A percentile compares a stretch with the other conserved stretches of the same genome.
phyloP scores from a whole-genome alignment of 2,888 invertebrate genomes.

The Chymomyza caudatula region DNA sequence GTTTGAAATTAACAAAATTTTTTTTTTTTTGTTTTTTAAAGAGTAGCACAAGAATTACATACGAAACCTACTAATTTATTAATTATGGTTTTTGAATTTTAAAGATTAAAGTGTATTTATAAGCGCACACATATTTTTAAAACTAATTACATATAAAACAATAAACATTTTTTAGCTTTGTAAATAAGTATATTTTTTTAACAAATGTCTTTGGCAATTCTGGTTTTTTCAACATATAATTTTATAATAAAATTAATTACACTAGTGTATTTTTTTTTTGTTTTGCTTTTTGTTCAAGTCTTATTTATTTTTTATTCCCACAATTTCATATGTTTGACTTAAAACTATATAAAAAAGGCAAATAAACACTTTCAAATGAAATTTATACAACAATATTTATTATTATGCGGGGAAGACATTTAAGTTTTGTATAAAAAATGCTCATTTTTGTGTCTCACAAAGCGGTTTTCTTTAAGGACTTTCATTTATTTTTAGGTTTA shows the following conservation, averaged over 20 bases:
- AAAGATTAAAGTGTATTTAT: not conserved
- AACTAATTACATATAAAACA: not conserved
- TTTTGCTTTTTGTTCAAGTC: slow-evolving; percentile 14
- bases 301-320: slow-evolving; percentile 26
- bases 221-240: not conserved
- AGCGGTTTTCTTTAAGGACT: not conserved
- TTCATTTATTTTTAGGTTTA: not conserved
- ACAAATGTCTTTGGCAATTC: slow-evolving; percentile 54
- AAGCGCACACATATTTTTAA: not conserved
- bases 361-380: slow-evolving; percentile 9
- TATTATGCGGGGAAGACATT: slow-evolving; percentile 49
- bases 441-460: not conserved
- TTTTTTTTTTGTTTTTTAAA: slow-evolving; percentile 27
- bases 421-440: slow-evolving; percentile 40
- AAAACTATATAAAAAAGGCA: slow-evolving; percentile 7
- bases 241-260: not conserved
- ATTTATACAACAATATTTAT: slow-evolving; percentile 14
- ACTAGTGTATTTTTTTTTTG: slow-evolving; percentile 6
- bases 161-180: not conserved
- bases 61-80: not conserved
- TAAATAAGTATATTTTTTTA: slow-evolving; percentile 10
- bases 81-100: not conserved
- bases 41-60: not conserved
- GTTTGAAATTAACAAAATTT: slow-evolving; percentile 7
- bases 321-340: slow-evolving; percentile 1